Evolutionary conservation across 2,113 vertebrate genomes (phyloP), one percentile per base, ranked within the genome.

Genomic region (Enhydra lutris): DNA sequence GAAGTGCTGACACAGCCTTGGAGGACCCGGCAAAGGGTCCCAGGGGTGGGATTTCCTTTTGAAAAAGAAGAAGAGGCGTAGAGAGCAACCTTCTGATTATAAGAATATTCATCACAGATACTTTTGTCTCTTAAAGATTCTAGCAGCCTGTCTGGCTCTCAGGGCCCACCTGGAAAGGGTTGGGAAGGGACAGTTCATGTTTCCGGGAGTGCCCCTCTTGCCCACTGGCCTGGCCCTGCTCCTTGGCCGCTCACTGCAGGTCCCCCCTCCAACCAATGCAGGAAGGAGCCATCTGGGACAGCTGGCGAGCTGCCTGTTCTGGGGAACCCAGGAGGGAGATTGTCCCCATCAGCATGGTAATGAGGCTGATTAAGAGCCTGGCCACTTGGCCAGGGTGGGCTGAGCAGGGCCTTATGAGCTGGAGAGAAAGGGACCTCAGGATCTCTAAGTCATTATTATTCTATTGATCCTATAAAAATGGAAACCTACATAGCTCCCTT

Each of bases 391-490:
- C 71, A 59, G 71, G 59, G 65, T 86, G 89, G 84, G 80, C 83
- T 88, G 84, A 76, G 76, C 63, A 10, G 7, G 26, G 73, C 42
- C 82, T n/a, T 21, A 10, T 86, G 52, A 89, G 83, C 78, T 42
- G 93, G 73, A 86, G 79, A 76, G 71, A 93, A 81, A 92, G n/a
- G 91, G 95, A 92, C 73, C 61, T 90, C 65, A 87, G 81, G 88
- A 76, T 96, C 89, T 92, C 84, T 52, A 94, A 42, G 29, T 85
- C 15, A 1, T 92, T 84, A 91, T 63, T 88, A 90, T 76, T 89
- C 87, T 91, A 97, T 97, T 29, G 97, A 97, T 97, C 57, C 92
- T 97, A n/a, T 92, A 76, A 96, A 92, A 93, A 90, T 36, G 92
- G 97, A 97, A 93, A 87, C 67, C 91, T 42, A 36, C 92, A 96